Evolutionary conservation across 1,140 invertebrate genomes (phyloP).

Genomic region (Anoplolepis gracilipes): DNA sequence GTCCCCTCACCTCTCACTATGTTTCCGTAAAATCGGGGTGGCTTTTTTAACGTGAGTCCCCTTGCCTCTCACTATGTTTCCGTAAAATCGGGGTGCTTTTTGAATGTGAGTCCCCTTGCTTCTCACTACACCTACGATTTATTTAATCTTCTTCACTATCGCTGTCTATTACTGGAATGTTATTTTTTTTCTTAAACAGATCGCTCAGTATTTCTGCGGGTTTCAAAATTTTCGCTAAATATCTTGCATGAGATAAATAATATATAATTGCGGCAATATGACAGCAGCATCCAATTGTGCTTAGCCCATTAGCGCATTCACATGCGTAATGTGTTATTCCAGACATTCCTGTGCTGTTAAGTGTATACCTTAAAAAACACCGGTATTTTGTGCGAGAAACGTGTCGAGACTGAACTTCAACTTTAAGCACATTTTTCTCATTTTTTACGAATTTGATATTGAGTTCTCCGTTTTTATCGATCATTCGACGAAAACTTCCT

Average conservation of each 20-base stretch:
- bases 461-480: not conserved
- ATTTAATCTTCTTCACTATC: conserved; percentile 37
- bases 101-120: too few relatives aligned
- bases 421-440: conserved; percentile 27
- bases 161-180: conserved; percentile 5
- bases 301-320: conserved; percentile 38
- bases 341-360: conserved; percentile 33
- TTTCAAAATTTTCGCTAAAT: conserved; percentile 20
- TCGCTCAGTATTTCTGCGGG: conserved; percentile 16
- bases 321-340: conserved; percentile 56
- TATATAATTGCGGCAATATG: conserved; percentile 3
- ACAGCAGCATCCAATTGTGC: not conserved
- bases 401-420: conserved; percentile 63
- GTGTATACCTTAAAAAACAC: conserved; percentile 59
- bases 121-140: too few relatives aligned
- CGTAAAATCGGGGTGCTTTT: too few relatives aligned
- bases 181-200: not conserved
- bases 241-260: not conserved
- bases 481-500: too few relatives aligned
- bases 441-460: too few relatives aligned
- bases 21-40: too few relatives aligned
- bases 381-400: conserved; percentile 50
- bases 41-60: too few relatives aligned
- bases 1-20: too few relatives aligned
- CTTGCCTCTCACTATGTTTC: too few relatives aligned